Evolutionary conservation across 92 coral and sea anemone species (phyloP).

Genomic region (Epizoanthus illoricatus): DNA sequence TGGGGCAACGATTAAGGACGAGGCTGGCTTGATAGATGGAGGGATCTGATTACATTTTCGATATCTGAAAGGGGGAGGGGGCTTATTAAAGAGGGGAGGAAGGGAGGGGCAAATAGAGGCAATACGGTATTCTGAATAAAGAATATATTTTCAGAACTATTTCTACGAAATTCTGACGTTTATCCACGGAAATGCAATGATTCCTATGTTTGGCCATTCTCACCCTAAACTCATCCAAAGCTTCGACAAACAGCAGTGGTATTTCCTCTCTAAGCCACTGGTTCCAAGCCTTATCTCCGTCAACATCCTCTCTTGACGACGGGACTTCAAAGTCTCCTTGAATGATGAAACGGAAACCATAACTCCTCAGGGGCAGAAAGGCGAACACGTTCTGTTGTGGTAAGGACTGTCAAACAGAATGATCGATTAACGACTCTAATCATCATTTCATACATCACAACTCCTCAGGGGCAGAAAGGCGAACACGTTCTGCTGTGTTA

Average conservation of each 20-base stretch:
- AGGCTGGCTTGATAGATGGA: too few relatives aligned
- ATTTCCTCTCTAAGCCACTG: slow-evolving; percentile 92
- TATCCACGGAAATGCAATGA: too few relatives aligned
- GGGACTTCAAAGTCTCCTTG: slow-evolving; percentile 98
- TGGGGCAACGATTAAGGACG: too few relatives aligned
- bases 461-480: slow-evolving; percentile 90
- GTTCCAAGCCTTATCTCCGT: slow-evolving; percentile 91
- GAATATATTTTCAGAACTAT: too few relatives aligned
- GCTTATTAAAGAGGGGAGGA: too few relatives aligned
- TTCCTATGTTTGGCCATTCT: neutral
- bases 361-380: slow-evolving; percentile 85
- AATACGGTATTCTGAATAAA: too few relatives aligned
- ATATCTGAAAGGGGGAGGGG: too few relatives aligned
- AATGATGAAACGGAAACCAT: slow-evolving; percentile 90
- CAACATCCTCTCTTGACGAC: slow-evolving; percentile 93
- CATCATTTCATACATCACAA: slow-evolving; percentile 14
- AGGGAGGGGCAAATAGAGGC: too few relatives aligned
- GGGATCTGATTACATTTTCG: too few relatives aligned
- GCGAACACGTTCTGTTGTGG: slow-evolving; percentile 90
- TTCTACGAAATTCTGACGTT: too few relatives aligned
- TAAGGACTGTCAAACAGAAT: slow-evolving; percentile 46
- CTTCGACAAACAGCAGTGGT: slow-evolving; percentile 77
- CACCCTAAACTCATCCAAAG: slow-evolving; percentile 84
- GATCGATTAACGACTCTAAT: neutral
- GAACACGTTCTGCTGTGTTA: slow-evolving; percentile 82